A percentile compares a stretch with the other conserved stretches of the same genome.
These are phyloP conservation scores for Phymanthus crucifer DNA, from an alignment of 92 coral and sea anemone genomes.

Conservation along the genomic window DNA sequence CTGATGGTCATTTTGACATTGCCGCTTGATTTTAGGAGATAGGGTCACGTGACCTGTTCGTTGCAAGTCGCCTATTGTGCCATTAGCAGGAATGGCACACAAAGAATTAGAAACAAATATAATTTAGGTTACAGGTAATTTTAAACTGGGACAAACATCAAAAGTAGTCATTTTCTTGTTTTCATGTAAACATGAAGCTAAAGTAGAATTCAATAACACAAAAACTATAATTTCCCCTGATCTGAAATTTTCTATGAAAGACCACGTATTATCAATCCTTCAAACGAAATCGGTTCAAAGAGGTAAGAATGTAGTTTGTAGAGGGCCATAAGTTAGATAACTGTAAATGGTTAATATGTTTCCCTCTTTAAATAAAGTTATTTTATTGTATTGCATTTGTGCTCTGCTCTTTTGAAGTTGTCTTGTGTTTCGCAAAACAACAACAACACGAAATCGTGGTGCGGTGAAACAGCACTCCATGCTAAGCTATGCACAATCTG, in stretches of 20 bases:
- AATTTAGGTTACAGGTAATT: background rate
- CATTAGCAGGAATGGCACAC: slow-evolving; percentile 9
- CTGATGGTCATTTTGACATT: too few relatives aligned
- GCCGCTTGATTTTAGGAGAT: too few relatives aligned
- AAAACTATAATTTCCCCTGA: slow-evolving; percentile 4
- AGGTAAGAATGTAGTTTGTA: slow-evolving; percentile 1
- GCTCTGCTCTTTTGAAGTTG: slow-evolving; percentile 6
- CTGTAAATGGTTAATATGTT: too few relatives aligned
- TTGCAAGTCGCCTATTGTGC: too few relatives aligned
- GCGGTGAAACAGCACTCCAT: slow-evolving; percentile 3
- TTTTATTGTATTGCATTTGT: too few relatives aligned
- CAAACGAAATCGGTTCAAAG: background rate
- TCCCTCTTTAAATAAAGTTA: too few relatives aligned
- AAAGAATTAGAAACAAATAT: background rate
- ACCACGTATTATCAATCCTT: slow-evolving; percentile 7
- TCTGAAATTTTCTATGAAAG: slow-evolving; percentile 4
- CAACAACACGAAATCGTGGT: slow-evolving; percentile 3
- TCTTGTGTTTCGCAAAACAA: background rate
- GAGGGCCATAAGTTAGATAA: too few relatives aligned
- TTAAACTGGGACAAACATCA: background rate
- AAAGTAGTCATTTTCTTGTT: background rate
- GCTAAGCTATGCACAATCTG: background rate
- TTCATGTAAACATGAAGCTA: background rate
- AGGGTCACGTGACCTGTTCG: too few relatives aligned
- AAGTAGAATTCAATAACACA: slow-evolving; percentile 1